phyloP scores from a whole-genome alignment of 2,113 vertebrate genomes.

The Tylochromis polylepis region DNA sequence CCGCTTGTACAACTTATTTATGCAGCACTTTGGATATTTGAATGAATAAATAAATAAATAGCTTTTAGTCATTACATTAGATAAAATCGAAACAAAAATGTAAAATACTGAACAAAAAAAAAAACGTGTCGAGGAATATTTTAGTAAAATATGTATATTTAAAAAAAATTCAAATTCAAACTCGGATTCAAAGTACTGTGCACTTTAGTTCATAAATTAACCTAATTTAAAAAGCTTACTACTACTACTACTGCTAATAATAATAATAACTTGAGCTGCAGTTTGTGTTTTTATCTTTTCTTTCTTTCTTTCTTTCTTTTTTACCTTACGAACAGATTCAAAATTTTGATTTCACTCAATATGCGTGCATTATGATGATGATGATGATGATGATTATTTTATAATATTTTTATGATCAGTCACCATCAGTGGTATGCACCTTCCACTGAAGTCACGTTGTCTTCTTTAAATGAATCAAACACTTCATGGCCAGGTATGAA shows the following conservation, averaged over 20 bases:
- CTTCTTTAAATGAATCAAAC: background rate
- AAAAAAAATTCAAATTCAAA: accelerated
- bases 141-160: background rate
- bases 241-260: background rate
- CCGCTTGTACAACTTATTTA: background rate
- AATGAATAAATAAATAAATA: background rate
- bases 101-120: background rate
- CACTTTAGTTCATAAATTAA: background rate
- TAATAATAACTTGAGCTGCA: background rate
- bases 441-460: background rate
- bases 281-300: background rate
- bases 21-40: background rate
- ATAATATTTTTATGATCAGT: background rate
- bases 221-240: background rate
- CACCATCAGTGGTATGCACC: background rate
- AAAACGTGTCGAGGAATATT: background rate
- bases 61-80: too few species aligned
- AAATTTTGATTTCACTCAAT: background rate
- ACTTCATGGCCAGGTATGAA: background rate
- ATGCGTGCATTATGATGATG: background rate
- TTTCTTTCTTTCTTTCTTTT: background rate
- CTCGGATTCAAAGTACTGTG: background rate
- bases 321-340: background rate
- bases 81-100: background rate
- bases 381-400: background rate